Conservation (phyloP, 1,140 invertebrate genomes). For the Lasioglossum baleicum region DNA sequence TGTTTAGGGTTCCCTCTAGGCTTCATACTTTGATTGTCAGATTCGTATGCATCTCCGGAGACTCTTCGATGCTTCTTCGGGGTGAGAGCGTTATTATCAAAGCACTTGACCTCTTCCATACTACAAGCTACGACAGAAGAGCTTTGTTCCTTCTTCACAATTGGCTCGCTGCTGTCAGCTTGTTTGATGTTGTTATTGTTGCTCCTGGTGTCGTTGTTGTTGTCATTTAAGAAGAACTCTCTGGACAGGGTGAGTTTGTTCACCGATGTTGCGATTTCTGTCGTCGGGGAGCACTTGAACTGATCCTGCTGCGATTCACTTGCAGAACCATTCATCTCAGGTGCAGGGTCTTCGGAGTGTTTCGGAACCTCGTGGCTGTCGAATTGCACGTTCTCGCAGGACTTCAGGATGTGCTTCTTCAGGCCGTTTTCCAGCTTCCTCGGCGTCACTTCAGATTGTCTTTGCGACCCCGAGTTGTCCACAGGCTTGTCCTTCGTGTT, state of each 20-base stretch:
- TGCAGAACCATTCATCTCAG: neutral
- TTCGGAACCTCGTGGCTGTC: neutral
- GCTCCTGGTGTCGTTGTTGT: conserved; percentile 60
- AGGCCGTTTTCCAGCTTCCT: conserved; percentile 69
- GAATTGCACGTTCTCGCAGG: conserved; percentile 60
- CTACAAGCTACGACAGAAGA: neutral
- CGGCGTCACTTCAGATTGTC: conserved; percentile 22
- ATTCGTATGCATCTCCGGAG: neutral
- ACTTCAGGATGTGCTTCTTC: conserved; percentile 71
- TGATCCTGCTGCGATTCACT: neutral
- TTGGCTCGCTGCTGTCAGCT: neutral
- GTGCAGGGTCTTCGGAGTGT: conserved; percentile 27
- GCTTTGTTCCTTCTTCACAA: conserved; percentile 52
- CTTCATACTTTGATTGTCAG: conserved; percentile 4
- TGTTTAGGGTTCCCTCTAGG: conserved; percentile 7
- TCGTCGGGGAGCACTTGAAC: neutral
- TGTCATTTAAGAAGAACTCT: conserved; percentile 36
- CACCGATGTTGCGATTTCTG: neutral
- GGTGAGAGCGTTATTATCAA: too few relatives aligned
- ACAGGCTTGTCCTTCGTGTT: neutral
- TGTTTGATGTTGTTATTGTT: conserved; percentile 55
- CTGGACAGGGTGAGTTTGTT: conserved; percentile 5
- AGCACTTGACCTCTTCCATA: too few relatives aligned
- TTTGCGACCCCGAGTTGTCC: conserved; percentile 20
- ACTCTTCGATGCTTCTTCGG: neutral